Evolutionary conservation across 2,113 vertebrate genomes (phyloP).

Genomic region (Callipepla squamata): DNA sequence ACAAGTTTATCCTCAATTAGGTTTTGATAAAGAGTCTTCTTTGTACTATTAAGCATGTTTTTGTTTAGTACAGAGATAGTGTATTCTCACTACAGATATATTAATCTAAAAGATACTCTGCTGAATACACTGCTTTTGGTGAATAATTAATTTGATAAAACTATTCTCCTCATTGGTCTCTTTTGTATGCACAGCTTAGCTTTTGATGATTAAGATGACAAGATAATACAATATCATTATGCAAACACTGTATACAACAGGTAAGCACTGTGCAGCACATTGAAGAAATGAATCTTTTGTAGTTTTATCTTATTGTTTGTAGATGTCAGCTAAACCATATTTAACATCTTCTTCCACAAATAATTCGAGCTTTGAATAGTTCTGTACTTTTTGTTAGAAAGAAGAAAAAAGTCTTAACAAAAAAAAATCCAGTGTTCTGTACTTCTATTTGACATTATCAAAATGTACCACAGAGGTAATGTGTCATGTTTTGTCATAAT

Average conservation of each 20-base stretch:
- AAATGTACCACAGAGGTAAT: slow-evolving; percentile 23
- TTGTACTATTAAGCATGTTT: slow-evolving; percentile 7
- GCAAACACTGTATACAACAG: neutral
- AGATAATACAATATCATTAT: neutral
- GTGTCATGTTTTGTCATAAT: slow-evolving; percentile 23
- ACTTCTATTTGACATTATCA: slow-evolving; percentile 48
- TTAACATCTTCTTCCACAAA: slow-evolving; percentile 3
- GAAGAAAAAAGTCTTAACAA: neutral
- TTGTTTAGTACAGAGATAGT: neutral
- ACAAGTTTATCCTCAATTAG: slow-evolving; percentile 37
- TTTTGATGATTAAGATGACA: slow-evolving; percentile 35
- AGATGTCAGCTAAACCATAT: neutral
- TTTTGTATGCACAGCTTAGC: neutral
- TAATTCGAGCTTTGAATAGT: slow-evolving; percentile 10
- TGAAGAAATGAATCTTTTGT: neutral
- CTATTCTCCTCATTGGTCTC: neutral
- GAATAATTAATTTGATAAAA: slow-evolving; percentile 40
- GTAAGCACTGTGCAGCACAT: neutral
- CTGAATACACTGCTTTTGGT: neutral
- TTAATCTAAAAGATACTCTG: neutral
- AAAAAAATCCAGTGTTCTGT: neutral
- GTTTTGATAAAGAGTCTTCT: slow-evolving; percentile 8
- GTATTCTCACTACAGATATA: neutral
- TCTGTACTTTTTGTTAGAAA: neutral
- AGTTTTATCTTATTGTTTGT: slow-evolving; percentile 3